These are phyloP conservation scores for Acleris literana DNA, from an alignment of 2,888 invertebrate species.

Conservation along the genomic window DNA sequence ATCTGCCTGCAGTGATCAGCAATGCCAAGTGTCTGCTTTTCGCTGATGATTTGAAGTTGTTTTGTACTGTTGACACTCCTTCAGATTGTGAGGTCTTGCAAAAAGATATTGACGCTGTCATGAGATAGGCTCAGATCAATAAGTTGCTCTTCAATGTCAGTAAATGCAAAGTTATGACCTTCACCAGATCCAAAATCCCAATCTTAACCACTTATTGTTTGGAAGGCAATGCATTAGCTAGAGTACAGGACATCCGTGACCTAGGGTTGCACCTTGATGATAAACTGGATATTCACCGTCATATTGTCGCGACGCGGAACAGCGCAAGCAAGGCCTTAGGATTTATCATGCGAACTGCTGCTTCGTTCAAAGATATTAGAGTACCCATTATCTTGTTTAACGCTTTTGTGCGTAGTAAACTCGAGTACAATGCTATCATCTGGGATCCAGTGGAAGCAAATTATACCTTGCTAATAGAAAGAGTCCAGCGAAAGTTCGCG, in stretches of 20 bases:
- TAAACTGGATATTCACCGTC: neutral
- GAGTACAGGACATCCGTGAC: neutral
- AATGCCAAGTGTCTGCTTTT: neutral
- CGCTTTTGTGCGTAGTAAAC: no score
- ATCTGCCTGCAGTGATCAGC: neutral
- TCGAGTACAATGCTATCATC: no score
- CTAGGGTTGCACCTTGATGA: neutral
- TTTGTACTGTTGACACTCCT: no score
- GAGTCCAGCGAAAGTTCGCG: no score
- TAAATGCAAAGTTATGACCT: neutral
- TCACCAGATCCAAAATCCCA: neutral
- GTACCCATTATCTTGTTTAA: no score
- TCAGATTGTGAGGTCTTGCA: no score
- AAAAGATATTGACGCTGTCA: no score
- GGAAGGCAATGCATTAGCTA: neutral
- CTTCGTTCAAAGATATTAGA: neutral
- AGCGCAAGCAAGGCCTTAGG: neutral
- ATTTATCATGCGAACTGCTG: neutral
- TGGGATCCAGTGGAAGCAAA: no score
- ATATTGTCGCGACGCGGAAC: neutral
- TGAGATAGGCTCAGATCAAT: neutral
- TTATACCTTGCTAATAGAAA: no score
- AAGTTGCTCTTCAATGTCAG: neutral
- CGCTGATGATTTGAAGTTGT: neutral
- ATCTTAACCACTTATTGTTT: neutral